Evolutionary conservation across 23 tunicate genomes (phyloP), one percentile per base, ranked within the genome.

Genomic region (Trididemnum nubilum): DNA sequence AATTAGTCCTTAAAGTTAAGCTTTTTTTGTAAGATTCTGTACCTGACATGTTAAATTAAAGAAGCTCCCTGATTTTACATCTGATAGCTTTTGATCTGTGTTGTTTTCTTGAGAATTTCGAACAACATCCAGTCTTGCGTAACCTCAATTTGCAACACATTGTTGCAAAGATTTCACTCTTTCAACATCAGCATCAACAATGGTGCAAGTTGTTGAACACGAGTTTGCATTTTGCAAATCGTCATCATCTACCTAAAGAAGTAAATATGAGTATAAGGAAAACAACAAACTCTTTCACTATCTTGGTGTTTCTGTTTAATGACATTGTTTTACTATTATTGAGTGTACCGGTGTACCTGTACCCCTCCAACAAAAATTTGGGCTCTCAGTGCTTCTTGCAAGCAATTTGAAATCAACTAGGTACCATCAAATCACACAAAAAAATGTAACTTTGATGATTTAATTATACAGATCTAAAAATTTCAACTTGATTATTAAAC

Each of bases 11-110:
- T n/a, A n/a, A n/a, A n/a, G n/a, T n/a, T n/a, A n/a, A n/a, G n/a
- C n/a, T n/a, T n/a, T n/a, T n/a, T n/a, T n/a, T n/a, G n/a, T n/a
- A n/a, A n/a, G n/a, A n/a, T n/a, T 49, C 25, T 30, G 3, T 35
- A 83, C 87, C 71, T 83, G 87, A 72, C 87, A 72, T 7, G 36
- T 36, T 1, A 83, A 9, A 34, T 72, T 72, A 28, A 83, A 83
- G 35, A 67, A 83, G 44, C 71, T 33, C 18, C 76, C 87, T 22
- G 65, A 18, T 50, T 27, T 35, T 4, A 83, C 25, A 7, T 83
- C 59, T 21, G 57, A 32, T 12, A 83, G 29, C n/a, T 35, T 54
- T 38, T 35, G 24, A 29, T 54, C 36, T 2, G 12, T 29, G 2
- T 5, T 21, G 33, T 77, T 31, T 51, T 57, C 67, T 9, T 4